A percentile compares a stretch with the other conserved stretches of the same genome.
Conservation (phyloP, 2,888 invertebrate genomes). For the Orgyia antiqua region DNA sequence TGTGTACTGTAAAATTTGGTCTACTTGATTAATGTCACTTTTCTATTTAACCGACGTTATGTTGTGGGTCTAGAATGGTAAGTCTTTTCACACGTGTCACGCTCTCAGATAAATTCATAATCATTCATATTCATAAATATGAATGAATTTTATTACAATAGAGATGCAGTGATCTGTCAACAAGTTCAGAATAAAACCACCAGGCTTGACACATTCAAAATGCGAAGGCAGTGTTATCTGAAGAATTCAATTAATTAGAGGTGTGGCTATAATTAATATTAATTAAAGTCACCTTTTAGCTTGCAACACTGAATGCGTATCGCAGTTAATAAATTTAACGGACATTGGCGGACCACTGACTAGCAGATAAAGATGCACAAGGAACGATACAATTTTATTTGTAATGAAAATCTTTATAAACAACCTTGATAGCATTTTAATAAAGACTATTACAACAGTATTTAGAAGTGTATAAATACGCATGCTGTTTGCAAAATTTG, state of each 20-base stretch:
- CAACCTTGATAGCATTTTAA: constrained; percentile 17
- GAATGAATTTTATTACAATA: no score
- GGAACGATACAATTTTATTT: constrained; percentile 34
- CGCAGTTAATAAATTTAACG: constrained; percentile 76
- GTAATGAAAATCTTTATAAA: constrained; percentile 12
- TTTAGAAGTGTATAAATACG: constrained; percentile 19
- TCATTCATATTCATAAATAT: no score
- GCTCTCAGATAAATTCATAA: no score
- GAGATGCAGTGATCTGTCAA: background rate
- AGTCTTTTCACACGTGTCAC: no score
- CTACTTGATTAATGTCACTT: no score
- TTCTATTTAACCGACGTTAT: no score
- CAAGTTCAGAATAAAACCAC: constrained; percentile 22
- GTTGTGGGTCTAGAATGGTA: no score
- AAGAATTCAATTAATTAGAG: constrained; percentile 75
- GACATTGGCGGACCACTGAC: constrained; percentile 60
- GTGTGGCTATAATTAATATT: constrained; percentile 77
- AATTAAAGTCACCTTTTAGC: constrained; percentile 75
- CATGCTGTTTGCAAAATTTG: constrained; percentile 35
- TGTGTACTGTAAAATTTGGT: no score
- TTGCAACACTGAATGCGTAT: constrained; percentile 74
- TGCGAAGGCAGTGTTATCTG: constrained; percentile 48
- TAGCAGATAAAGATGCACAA: constrained; percentile 68
- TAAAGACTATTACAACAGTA: constrained; percentile 15
- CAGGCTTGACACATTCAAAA: constrained; percentile 46